Base-by-base conservation (phyloP, 1,140 invertebrate species). In the Dinothrombium tinctorium region DNA sequence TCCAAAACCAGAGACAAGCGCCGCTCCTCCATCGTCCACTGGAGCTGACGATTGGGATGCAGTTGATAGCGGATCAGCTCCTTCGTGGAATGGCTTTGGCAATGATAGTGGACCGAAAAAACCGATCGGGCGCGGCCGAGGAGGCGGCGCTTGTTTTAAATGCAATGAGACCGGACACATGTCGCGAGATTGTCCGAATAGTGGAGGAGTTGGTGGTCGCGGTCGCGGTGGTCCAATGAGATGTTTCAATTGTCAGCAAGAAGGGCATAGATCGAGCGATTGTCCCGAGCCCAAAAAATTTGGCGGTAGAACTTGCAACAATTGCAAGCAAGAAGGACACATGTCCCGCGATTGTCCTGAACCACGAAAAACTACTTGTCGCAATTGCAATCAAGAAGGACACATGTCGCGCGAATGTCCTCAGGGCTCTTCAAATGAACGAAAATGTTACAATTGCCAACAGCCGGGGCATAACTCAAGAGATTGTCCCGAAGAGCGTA, bases 391-490 rank as follows among this genome's bases (percentile, higher is more conserved):
- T 11, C 32, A 48, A 42, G 46, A 50, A 26, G 51, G 49, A 12
- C 47, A 53, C 38, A 46, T 54, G 41, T 44, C 47, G 5, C 24
- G 50, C 8, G 55, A 53, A 5, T 53, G 51, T 45, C 46, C 50
- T 5, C 26, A 40, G 38, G 22, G 20, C 25, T 14, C 12, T 22
- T 9, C 14, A 14, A n/a, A 17, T 9, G 23, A 17, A 3, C 31
- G 6, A 40, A 21, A 29, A 1, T 48, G 45, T 41, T 46, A 42
- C 32, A 42, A 46, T 3, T 67, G 65, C 52, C 58, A 58, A 11
- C 54, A 58, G 40, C 47, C 54, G 38, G 64, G 65, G 7, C 64
- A 67, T 49, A 55, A 66, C 21, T 58, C 60, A 20, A 52, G 59
- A n/a, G 62, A 67, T 26, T 67, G 64, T 47, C 57, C 56, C 21